A percentile compares a stretch with the other conserved stretches of the same genome.
phyloP scores from a whole-genome alignment of 2,888 invertebrate genomes.

The Epiblema foenella region DNA sequence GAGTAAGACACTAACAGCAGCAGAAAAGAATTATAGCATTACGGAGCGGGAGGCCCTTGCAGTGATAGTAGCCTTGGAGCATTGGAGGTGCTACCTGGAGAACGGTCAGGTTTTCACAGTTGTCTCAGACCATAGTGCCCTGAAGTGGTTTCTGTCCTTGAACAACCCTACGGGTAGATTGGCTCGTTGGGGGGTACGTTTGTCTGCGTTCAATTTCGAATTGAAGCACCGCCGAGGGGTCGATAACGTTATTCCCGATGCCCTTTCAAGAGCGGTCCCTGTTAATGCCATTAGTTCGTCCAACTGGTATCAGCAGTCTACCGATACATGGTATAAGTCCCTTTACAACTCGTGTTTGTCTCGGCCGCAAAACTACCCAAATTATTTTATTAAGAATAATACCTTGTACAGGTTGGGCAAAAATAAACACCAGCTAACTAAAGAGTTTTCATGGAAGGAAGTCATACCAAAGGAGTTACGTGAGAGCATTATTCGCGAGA shows the following conservation, averaged over 20 bases:
- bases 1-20: constrained; percentile 31
- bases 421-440: background rate
- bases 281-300: background rate
- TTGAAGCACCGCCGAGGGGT: background rate
- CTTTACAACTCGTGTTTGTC: constrained; percentile 17
- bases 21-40: constrained; percentile 45
- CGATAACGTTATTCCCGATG: too few species aligned
- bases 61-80: constrained; percentile 38
- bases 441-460: constrained; percentile 21
- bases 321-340: constrained; percentile 33
- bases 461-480: background rate
- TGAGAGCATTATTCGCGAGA: background rate
- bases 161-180: constrained; percentile 37
- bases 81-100: constrained; percentile 42
- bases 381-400: background rate
- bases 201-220: too few species aligned
- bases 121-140: constrained; percentile 28
- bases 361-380: background rate
- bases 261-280: background rate
- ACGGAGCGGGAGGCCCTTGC: constrained; percentile 46
- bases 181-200: constrained; percentile 38
- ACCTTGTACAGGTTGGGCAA: constrained; percentile 4
- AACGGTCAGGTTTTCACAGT: constrained; percentile 29
- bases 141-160: constrained; percentile 38
- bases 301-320: background rate